A percentile compares a stretch with the other conserved stretches of the same genome.
Conservation (phyloP, 2,888 invertebrate genomes). For the Cephus runcator region DNA sequence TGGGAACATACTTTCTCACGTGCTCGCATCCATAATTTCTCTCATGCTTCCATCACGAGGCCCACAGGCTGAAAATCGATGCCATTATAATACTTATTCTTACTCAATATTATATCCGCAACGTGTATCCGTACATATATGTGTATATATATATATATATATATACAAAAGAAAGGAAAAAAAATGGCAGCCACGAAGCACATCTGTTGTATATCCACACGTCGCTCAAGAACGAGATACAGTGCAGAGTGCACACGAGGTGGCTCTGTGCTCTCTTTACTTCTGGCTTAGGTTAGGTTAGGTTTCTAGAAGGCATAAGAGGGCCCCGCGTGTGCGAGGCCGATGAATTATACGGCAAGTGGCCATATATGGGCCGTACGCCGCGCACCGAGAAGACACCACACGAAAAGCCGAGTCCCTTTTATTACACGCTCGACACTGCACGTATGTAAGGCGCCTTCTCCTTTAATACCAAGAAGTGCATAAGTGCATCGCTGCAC, state of each 20-base stretch:
- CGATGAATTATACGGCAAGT: slow-evolving; percentile 46
- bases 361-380: slow-evolving; percentile 36
- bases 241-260: neutral
- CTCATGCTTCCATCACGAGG: neutral
- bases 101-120: neutral
- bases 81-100: neutral
- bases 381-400: slow-evolving; percentile 18
- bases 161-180: neutral
- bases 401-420: slow-evolving; percentile 13
- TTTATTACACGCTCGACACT: neutral
- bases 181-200: neutral
- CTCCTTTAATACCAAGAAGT: neutral
- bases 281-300: slow-evolving; percentile 4
- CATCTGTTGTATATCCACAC: neutral
- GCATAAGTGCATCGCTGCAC: neutral
- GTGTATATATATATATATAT: neutral
- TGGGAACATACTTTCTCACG: neutral
- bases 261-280: neutral
- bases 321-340: slow-evolving; percentile 20
- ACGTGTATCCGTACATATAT: neutral
- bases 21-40: neutral
- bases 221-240: neutral
- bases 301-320: neutral
- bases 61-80: neutral
- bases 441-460: neutral